Evolutionary conservation across 2,113 vertebrate species (phyloP).

Genomic region (Nothocercus nigrocapillus): DNA sequence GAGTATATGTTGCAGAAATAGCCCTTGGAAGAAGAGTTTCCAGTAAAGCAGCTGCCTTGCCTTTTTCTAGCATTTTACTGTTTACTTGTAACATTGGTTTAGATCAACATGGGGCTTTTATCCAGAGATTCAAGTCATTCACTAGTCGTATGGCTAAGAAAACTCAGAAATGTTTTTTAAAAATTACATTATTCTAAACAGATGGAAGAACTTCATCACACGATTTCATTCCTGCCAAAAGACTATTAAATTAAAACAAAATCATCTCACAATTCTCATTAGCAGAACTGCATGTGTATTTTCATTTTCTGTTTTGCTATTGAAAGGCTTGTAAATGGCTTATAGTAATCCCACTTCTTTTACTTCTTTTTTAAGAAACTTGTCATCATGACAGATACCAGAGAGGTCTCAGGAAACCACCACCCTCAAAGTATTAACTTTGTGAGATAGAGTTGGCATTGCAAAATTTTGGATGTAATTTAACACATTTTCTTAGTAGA

Average conservation of each 20-base stretch:
- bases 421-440: background rate
- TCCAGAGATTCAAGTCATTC: background rate
- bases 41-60: conserved; percentile 16
- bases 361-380: conserved; percentile 24
- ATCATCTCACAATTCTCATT: background rate
- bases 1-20: background rate
- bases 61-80: conserved; percentile 4
- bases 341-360: background rate
- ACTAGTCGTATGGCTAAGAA: background rate
- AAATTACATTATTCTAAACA: background rate
- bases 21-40: background rate
- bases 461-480: conserved; percentile 18
- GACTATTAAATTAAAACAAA: background rate
- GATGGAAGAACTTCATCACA: background rate
- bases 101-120: background rate
- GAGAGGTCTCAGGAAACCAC: background rate
- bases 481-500: background rate
- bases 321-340: conserved; percentile 3
- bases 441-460: background rate
- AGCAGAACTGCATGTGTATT: background rate
- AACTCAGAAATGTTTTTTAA: background rate
- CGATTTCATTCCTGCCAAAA: conserved; percentile 3
- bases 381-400: background rate
- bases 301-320: conserved; percentile 51
- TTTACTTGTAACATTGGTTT: conserved; percentile 4